A percentile compares a stretch with the other conserved stretches of the same genome.
Evolutionary conservation across 2,113 vertebrate species (phyloP).

Genomic region (Helogale parvula): DNA sequence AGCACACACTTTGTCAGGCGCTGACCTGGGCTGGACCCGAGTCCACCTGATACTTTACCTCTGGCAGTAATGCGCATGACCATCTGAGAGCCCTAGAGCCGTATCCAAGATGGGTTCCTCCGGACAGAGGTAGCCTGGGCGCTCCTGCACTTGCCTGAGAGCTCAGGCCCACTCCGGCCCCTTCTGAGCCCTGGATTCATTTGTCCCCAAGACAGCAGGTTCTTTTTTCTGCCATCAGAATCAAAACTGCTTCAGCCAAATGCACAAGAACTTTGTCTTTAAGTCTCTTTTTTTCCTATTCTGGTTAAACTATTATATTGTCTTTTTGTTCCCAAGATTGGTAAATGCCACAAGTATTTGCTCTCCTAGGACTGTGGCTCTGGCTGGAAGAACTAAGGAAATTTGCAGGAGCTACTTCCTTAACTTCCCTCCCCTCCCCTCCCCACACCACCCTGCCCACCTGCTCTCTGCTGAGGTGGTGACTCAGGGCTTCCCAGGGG

Average conservation of each 20-base stretch:
- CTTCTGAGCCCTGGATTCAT: not conserved
- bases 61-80: not conserved
- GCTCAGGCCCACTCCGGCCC: not conserved
- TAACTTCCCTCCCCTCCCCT: too few relatives aligned
- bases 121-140: too few relatives aligned
- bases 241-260: not conserved
- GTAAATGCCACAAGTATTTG: too few relatives aligned
- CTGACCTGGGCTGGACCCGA: not conserved
- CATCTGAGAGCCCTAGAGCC: not conserved
- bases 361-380: not conserved
- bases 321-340: not conserved
- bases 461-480: not conserved
- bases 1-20: fast-evolving
- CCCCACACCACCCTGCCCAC: fast-evolving
- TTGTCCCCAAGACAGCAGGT: not conserved
- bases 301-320: not conserved
- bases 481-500: not conserved
- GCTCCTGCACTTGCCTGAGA: not conserved
- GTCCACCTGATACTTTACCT: fast-evolving
- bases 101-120: not conserved
- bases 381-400: not conserved
- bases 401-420: not conserved
- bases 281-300: not conserved
- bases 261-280: not conserved
- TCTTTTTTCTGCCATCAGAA: not conserved